Base-by-base conservation (phyloP, 1,140 invertebrate genomes). In the Olivierus martensii region DNA sequence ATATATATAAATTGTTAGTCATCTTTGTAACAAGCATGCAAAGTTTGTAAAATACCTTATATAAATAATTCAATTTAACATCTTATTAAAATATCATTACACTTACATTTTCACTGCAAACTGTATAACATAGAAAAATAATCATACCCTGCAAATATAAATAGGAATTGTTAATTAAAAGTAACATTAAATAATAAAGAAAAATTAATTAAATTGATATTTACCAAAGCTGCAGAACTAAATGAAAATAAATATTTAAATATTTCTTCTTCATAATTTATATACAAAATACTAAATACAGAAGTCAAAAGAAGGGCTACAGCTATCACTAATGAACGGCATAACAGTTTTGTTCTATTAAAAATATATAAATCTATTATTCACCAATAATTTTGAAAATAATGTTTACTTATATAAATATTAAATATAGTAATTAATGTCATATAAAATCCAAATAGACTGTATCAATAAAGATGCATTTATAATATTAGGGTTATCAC, bases 71-170 rank as follows among this genome's bases (percentile, higher is more conserved):
- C n/a, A n/a, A n/a, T n/a, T n/a, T n/a, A n/a, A n/a, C n/a, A n/a
- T n/a, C n/a, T n/a, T n/a, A n/a, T n/a, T n/a, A n/a, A n/a, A n/a
- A n/a, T n/a, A n/a, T 28, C 9, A 28, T 12, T n/a, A 42, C 7
- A 46, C 53, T 39, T 51, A 55, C 53, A 37, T 55, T 55, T 55
- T 55, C 53, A 36, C 53, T 55, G 38, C 53, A 55, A 12, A 55
- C 37, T 10, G 53, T 55, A 21, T 55, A 55, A 38, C 53, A 55
- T 18, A 55, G 49, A 19, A 55, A 55, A 6, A 55, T 17, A 10
- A 51, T 47, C 14, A 55, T 41, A 5, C 53, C 53, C 53, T 55
- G 9, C 46, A 42, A 51, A 10, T 12, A 35, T 48, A 48, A 19
- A n/a, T 22, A 36, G 12, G 15, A 11, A 35, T n/a, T n/a, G 7